These are phyloP conservation scores for Python bivittatus DNA, from an alignment of 2,113 vertebrate species.

Conservation along the genomic window DNA sequence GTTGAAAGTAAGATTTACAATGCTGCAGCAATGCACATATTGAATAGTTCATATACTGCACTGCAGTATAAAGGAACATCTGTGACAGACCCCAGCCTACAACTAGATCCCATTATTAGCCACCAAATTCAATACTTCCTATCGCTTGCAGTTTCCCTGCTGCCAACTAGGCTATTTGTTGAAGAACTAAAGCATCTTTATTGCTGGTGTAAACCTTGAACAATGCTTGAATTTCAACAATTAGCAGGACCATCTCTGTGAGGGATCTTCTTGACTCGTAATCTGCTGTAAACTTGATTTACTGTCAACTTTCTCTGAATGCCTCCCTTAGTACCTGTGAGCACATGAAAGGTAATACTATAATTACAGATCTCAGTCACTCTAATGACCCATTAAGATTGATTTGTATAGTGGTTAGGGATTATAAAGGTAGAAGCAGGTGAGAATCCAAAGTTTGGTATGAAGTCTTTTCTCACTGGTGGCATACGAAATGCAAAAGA, in stretches of 20 bases:
- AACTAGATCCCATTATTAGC: slow-evolving; percentile 15
- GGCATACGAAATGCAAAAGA: slow-evolving; percentile 31
- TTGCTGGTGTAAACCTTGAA: slow-evolving; percentile 31
- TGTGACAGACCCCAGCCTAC: slow-evolving; percentile 13
- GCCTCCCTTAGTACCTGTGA: slow-evolving; percentile 59
- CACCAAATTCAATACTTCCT: slow-evolving; percentile 15
- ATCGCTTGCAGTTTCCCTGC: slow-evolving; percentile 15
- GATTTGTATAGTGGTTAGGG: slow-evolving; percentile 67
- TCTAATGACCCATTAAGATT: slow-evolving; percentile 75
- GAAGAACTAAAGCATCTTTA: neutral
- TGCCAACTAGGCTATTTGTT: slow-evolving; percentile 17
- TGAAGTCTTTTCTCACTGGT: slow-evolving; percentile 54
- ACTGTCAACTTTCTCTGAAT: slow-evolving; percentile 53
- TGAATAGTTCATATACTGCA: neutral
- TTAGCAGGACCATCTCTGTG: slow-evolving; percentile 55
- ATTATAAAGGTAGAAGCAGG: slow-evolving; percentile 74
- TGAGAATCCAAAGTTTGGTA: slow-evolving; percentile 65
- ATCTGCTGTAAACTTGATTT: slow-evolving; percentile 68
- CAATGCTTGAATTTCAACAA: slow-evolving; percentile 34
- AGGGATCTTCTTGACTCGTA: slow-evolving; percentile 58
- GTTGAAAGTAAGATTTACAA: neutral
- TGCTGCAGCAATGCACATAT: neutral
- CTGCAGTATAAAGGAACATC: slow-evolving; percentile 18
- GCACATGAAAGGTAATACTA: slow-evolving; percentile 72
- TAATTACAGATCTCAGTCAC: slow-evolving; percentile 77